Percentiles rank a stretch among this genome's conserved stretches.
phyloP scores from a whole-genome alignment of 2,113 vertebrate genomes.

The Ciconia stormi region DNA sequence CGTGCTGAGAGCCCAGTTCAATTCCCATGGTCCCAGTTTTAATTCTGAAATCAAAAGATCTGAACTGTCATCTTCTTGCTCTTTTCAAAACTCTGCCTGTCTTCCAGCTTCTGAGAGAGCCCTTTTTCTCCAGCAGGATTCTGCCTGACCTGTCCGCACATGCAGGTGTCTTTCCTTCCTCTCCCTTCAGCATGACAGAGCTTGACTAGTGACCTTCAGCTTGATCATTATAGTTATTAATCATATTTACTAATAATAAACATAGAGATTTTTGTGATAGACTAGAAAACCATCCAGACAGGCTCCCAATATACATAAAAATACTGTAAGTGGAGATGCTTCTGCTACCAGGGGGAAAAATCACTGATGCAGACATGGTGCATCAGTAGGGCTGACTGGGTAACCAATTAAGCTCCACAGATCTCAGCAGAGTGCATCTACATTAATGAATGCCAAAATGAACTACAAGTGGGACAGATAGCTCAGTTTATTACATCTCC shows the following conservation, averaged over 20 bases:
- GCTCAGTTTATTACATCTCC: neutral
- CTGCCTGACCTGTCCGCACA: neutral
- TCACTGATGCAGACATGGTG: neutral
- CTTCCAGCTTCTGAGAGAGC: neutral
- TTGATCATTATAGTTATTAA: neutral
- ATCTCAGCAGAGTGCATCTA: neutral
- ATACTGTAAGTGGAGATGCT: neutral
- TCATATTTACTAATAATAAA: neutral
- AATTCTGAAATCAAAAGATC: constrained; percentile 38
- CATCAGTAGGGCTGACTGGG: neutral
- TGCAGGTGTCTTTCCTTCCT: neutral
- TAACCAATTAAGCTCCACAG: neutral
- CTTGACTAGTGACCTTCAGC: neutral
- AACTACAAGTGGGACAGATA: neutral
- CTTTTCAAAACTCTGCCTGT: neutral
- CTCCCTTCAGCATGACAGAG: neutral
- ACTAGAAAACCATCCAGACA: neutral
- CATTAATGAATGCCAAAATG: neutral
- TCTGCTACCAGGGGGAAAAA: neutral
- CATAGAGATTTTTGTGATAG: neutral
- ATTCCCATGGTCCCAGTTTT: neutral
- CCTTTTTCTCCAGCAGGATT: neutral
- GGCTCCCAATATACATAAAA: neutral
- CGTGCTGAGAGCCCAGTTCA: neutral
- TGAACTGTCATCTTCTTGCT: neutral